These are phyloP conservation scores for Physocephala rufipes DNA, from an alignment of 2,888 invertebrate species.

Conservation along the genomic window DNA sequence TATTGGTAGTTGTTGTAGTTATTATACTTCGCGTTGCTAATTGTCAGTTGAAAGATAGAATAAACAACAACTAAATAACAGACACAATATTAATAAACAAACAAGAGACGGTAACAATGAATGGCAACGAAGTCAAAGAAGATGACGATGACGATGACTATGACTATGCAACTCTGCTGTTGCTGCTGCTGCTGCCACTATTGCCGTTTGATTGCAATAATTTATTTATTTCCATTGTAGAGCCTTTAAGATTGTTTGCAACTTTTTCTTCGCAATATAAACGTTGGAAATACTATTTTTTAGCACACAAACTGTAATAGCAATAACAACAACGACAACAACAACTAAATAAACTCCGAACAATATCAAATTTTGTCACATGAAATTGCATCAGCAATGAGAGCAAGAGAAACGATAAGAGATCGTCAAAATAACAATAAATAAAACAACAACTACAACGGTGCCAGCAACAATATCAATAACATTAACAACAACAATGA, in stretches of 20 bases:
- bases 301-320: slow-evolving; percentile 9
- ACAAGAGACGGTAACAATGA: no score
- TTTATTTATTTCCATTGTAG: neutral
- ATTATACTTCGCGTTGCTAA: no score
- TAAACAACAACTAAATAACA: no score
- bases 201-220: neutral
- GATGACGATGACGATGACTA: neutral
- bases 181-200: neutral
- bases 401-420: slow-evolving; percentile 30
- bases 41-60: no score
- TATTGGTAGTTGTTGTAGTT: no score
- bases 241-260: neutral
- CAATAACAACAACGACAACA: slow-evolving; percentile 25
- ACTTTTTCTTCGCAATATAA: neutral
- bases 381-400: slow-evolving; percentile 28
- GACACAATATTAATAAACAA: no score
- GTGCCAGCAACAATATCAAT: neutral
- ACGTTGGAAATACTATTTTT: neutral
- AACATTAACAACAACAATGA: slow-evolving; percentile 9
- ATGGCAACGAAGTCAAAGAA: neutral
- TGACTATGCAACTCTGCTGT: neutral
- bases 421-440: slow-evolving; percentile 26
- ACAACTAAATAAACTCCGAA: slow-evolving; percentile 15
- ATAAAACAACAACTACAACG: slow-evolving; percentile 2
- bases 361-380: slow-evolving; percentile 30